Base-by-base conservation (phyloP, 2,888 invertebrate genomes). In the Dorcus parallelipipedus region DNA sequence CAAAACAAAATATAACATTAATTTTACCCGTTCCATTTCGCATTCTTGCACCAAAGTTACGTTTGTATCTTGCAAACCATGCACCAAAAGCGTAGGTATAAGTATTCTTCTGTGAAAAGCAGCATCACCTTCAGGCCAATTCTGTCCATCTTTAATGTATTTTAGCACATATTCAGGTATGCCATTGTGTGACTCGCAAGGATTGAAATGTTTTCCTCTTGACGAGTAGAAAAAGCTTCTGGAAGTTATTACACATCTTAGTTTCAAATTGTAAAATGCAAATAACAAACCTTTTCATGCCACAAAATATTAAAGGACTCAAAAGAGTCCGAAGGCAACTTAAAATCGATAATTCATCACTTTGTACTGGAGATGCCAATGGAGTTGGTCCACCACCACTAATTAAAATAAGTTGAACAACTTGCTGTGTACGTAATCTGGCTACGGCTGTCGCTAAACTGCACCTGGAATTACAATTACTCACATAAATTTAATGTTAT, bases 301-400 rank as follows among this genome's bases (percentile, higher is more conserved):
- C 83, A 69, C 84, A 84, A 65, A 82, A 79, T 20, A 87, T 73
- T 60, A 86, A 77, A n/a, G 86, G 85, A 59, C 81, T 79, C 45
- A 86, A 75, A 56, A 82, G 69, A 40, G 77, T 78, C 56, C 80
- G 76, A 39, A 84, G 72, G 66, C 82, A 85, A 49, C 80, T 77
- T 61, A 78, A 80, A 33, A 79, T 76, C 6, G 80, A 71, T 14
- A 80, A 78, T 64, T 84, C 81, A 60, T 72, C 70, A 20, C 71
- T 68, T 49, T 79, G 78, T 47, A 80, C 81, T 45, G 86, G 84
- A 38, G 86, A 83, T 26, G 85, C 84, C 54, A 88, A 77, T 14
- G 87, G 85, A 2, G 84, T 85, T 4, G 88, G 88, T 3, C 86
- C 86, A 10, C 88, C 88, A 20, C 87, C 86, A 73, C 86, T 86